Percentiles rank a stretch among this genome's conserved stretches.
Conservation (phyloP, 2,797 vertebrate genomes). For the Lophotriccus pileatus region DNA sequence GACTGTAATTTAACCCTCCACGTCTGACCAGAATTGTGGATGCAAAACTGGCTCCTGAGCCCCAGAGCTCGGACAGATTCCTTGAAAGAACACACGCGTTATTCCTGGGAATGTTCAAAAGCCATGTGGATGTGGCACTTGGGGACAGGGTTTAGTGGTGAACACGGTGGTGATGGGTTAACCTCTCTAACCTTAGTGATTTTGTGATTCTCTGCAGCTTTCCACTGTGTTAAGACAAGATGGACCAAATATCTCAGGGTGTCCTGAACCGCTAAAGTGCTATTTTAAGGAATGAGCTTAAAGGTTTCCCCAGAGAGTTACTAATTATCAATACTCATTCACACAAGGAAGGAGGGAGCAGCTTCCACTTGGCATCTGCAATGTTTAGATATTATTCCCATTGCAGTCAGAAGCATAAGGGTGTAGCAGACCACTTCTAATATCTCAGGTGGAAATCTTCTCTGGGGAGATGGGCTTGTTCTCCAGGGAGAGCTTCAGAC, state of each 20-base stretch:
- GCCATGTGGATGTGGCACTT: not conserved
- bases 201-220: not conserved
- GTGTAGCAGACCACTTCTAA: not conserved
- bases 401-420: not conserved
- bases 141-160: not conserved
- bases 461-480: not conserved
- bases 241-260: not conserved
- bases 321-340: not conserved
- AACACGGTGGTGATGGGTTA: not conserved
- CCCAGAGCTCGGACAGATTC: not conserved
- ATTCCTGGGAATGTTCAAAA: not conserved
- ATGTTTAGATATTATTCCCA: not conserved
- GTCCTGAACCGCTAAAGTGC: not conserved
- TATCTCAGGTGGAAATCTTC: not conserved
- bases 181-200: not conserved
- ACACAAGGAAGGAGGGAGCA: not conserved
- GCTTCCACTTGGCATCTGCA: not conserved
- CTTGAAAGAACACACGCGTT: not conserved
- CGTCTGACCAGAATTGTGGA: not conserved
- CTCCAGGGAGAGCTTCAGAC: not conserved
- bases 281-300: not conserved
- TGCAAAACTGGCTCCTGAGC: not conserved
- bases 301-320: not conserved
- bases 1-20: not conserved
- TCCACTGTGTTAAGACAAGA: not conserved